Evolutionary conservation across 92 coral and sea anemone species (phyloP), one percentile per base, ranked within the genome.

Genomic region (Porites rus): DNA sequence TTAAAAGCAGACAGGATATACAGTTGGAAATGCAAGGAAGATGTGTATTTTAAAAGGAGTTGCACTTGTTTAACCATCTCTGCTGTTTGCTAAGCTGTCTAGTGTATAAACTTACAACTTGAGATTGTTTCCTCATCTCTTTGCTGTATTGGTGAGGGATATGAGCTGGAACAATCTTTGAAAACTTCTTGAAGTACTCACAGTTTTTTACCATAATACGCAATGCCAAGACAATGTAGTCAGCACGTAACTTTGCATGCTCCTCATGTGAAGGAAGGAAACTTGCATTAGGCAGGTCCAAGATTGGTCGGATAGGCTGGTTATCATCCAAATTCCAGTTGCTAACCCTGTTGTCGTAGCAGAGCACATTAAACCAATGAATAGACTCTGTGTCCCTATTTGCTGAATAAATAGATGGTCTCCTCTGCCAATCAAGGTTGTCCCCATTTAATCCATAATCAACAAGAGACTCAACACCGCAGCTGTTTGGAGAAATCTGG

Each of bases 241-340:
- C 90, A 7, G 69, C 59, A 10, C 79, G 21, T 21, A 86, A 54
- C 65, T 72, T 73, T 28, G 75, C 61, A 78, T 86, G 90, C 10
- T 87, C 91, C 66, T 87, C 82, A 7, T 12, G 10, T 19, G 91
- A 87, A n/a, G 91, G 91, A 51, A 87, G 81, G 73, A 87, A 87
- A 21, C 66, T 52, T 31, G 83, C 67, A 51, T 87, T 87, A 21
- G 86, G 81, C 54, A 87, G 50, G 24, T 87, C 91, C 28, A 25
- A 25, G 28, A 25, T 25, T 25, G 28, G 28, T 25, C 28, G 28
- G 28, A 25, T 25, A 25, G 28, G 28, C 28, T 25, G 28, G 28
- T 25, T 25, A 25, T 25, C 28, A 25, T 25, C 28, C 28, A 25
- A 25, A 25, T 25, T 25, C 28, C 28, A 25, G 28, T 25, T 25